Conservation (phyloP, 2,888 invertebrate genomes). For the Dasysyrphus albostriatus region DNA sequence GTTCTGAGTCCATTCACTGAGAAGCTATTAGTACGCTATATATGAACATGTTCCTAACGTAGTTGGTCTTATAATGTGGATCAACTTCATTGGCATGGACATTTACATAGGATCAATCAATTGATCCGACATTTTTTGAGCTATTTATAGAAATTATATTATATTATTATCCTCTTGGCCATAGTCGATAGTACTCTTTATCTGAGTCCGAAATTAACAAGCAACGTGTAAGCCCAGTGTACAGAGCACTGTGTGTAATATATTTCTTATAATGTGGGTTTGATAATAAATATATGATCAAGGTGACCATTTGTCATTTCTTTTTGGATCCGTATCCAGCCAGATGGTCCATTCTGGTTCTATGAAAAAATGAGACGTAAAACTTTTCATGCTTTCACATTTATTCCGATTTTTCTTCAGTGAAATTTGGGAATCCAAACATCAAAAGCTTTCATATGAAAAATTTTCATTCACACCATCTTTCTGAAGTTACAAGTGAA, state of each 20-base stretch:
- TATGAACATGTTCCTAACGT: too few species aligned
- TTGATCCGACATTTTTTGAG: constrained; percentile 23
- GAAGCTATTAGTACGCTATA: background rate
- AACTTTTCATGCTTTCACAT: too few species aligned
- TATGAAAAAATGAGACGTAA: too few species aligned
- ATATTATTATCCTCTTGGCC: constrained; percentile 1
- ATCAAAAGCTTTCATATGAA: too few species aligned
- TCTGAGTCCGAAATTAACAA: constrained; percentile 44
- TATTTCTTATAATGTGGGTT: constrained; percentile 18
- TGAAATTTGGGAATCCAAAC: too few species aligned
- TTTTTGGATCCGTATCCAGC: too few species aligned
- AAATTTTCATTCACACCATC: too few species aligned
- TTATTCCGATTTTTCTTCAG: too few species aligned
- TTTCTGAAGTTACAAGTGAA: too few species aligned
- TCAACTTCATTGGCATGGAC: constrained; percentile 44
- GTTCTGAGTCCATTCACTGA: constrained; percentile 32
- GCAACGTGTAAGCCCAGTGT: constrained; percentile 43
- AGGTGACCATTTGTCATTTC: constrained; percentile 15
- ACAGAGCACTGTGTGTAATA: constrained; percentile 14
- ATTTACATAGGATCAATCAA: constrained; percentile 59
- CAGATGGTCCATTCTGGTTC: too few species aligned
- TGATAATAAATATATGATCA: background rate
- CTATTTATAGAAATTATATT: constrained; percentile 65
- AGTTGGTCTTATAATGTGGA: constrained; percentile 35
- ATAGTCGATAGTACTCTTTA: constrained; percentile 7